Conservation (phyloP, 2,888 invertebrate genomes). For the Ectropis crepuscularia region DNA sequence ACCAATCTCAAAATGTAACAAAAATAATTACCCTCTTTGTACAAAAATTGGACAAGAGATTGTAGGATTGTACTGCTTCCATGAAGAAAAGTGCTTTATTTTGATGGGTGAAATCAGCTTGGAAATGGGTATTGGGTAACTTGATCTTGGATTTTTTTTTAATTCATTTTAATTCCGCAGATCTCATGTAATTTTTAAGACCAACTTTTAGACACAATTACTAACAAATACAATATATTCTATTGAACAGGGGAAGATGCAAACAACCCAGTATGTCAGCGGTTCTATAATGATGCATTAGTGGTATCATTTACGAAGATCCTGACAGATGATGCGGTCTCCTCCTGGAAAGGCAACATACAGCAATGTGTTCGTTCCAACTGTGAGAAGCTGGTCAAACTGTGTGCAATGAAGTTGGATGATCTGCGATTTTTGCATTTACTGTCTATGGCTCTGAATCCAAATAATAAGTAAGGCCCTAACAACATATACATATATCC, state of each 20-base stretch:
- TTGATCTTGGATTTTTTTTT: too few relatives aligned
- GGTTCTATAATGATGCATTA: constrained; percentile 97
- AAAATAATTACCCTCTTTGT: too few relatives aligned
- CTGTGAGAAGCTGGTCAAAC: constrained; percentile 95
- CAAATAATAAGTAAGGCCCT: constrained; percentile 93
- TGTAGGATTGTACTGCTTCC: too few relatives aligned
- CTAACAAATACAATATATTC: constrained; percentile 14
- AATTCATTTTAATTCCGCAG: too few relatives aligned
- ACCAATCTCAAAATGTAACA: too few relatives aligned
- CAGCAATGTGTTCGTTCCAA: constrained; percentile 97
- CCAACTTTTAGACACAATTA: not conserved
- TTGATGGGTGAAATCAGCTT: too few relatives aligned
- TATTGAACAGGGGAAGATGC: constrained; percentile 90
- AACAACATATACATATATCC: constrained; percentile 8
- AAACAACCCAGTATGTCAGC: constrained; percentile 94
- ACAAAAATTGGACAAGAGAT: too few relatives aligned
- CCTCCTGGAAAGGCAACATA: constrained; percentile 98
- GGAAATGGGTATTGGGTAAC: too few relatives aligned
- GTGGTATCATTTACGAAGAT: constrained; percentile 98
- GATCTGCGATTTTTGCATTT: constrained; percentile 97
- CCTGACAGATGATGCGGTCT: constrained; percentile 98
- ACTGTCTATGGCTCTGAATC: constrained; percentile 96
- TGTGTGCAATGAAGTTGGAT: constrained; percentile 97
- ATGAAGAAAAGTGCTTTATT: too few relatives aligned
- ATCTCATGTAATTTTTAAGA: too few relatives aligned